Conservation (phyloP, 1,140 invertebrate genomes). For the Ephestia elutella region DNA sequence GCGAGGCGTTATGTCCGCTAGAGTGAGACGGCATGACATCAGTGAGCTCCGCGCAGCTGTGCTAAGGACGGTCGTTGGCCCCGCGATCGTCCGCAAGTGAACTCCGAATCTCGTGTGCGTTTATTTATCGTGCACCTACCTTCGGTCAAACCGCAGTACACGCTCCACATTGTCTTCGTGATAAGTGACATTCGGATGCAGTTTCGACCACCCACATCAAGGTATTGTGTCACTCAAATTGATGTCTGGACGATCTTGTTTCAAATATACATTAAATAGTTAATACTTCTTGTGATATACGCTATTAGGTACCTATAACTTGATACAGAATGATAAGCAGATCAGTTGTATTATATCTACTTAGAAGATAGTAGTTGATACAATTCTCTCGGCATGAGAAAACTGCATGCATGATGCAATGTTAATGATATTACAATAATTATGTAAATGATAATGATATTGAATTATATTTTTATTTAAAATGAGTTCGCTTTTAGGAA, state of each 20-base stretch:
- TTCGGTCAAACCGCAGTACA: conserved; percentile 14
- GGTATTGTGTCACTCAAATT: conserved; percentile 11
- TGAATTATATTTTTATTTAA: no score
- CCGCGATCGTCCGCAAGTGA: conserved; percentile 60
- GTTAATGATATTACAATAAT: no score
- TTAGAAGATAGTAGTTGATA: no score
- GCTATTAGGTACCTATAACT: no score
- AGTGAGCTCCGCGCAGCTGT: conserved; percentile 47
- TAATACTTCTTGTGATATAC: no score
- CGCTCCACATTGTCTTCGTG: conserved; percentile 37
- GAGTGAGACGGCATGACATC: conserved; percentile 45
- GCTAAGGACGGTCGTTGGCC: conserved; percentile 71
- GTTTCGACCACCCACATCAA: conserved; percentile 15
- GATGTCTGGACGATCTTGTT: not conserved
- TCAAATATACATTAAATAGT: no score
- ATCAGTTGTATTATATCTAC: no score
- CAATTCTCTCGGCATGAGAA: no score
- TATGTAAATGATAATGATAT: no score
- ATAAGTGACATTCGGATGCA: conserved; percentile 27
- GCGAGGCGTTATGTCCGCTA: conserved; percentile 41
- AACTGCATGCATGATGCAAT: no score
- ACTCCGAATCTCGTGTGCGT: conserved; percentile 66
- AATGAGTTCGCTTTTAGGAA: no score
- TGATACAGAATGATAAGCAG: no score
- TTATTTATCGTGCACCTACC: conserved; percentile 58